Evolutionary conservation across 2,797 vertebrate genomes (phyloP).

Genomic region (Carcharodon carcharias): DNA sequence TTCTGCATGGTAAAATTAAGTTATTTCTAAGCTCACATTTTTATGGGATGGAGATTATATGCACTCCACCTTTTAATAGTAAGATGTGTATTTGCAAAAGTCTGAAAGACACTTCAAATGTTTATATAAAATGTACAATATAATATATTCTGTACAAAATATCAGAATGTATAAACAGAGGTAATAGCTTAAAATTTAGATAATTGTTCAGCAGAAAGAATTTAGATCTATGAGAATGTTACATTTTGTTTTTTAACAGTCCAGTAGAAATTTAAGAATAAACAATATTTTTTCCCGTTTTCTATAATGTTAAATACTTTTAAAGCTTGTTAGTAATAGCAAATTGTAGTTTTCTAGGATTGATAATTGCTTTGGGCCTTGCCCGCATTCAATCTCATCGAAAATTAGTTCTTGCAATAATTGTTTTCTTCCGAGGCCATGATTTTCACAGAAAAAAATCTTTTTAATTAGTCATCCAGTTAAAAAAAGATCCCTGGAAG

Average conservation of each 20-base stretch:
- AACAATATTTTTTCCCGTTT: background rate
- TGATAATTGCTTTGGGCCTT: background rate
- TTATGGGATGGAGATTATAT: background rate
- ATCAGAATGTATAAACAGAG: background rate
- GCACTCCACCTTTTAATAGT: background rate
- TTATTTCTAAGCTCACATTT: constrained; percentile 1
- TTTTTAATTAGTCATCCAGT: background rate
- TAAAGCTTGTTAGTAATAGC: background rate
- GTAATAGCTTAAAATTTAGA: background rate
- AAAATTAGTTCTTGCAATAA: background rate
- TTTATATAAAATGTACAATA: background rate
- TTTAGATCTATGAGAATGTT: background rate
- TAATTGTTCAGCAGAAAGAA: background rate
- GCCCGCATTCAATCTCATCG: background rate
- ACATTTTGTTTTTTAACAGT: background rate
- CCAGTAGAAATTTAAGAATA: background rate
- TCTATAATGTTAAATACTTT: background rate
- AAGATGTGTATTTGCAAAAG: background rate
- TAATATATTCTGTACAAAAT: background rate
- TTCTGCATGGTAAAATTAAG: constrained; percentile 4
- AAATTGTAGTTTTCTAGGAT: background rate
- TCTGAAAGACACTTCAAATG: background rate
- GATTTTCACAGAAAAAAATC: background rate
- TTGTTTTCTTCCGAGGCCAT: background rate
- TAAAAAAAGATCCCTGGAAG: background rate